Base-by-base conservation (phyloP, 92 coral and sea anemone genomes). In the Siderastrea siderea region DNA sequence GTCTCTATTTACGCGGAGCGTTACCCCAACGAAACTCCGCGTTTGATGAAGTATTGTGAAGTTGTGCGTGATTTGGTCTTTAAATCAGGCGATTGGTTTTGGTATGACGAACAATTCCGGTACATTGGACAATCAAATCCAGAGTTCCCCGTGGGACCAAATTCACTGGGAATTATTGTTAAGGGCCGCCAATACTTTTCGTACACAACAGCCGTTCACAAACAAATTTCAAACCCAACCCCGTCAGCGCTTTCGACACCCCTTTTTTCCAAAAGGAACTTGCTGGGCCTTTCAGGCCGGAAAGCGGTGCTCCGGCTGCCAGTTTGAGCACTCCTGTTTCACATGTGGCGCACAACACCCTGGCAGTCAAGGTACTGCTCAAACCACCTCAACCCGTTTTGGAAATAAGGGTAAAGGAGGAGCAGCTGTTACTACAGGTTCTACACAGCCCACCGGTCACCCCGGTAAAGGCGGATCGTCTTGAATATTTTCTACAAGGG, bases 131-230 rank as follows among this genome's bases (percentile, higher is more conserved):
- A 84, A 61, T 84, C 88, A 26, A 74, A 48, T 3, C 88, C 88
- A 1, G 88, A 84, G 2, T 38, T 84, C 60, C 45, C 88, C 88
- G 4, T 84, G 88, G 88, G 88, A 71, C 47, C 49, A 53, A 48
- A 52, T 84, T 57, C 88, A 84, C 17, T 84, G 88, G 88, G 88
- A 84, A 64, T 17, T 75, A 12, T 84, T 75, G 82, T 61, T 84
- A 16, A n/a, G 58, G 53, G 86, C 78, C n/a, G 59, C 77, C 0
- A 53, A 53, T 45, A 69, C 16, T 50, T 17, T 70, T 82, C 66
- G 79, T 14, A 43, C 4, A 38, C 74, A 45, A 9, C 73, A 64
- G 15, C 43, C 72, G 44, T 1, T 19, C 84, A 46, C 71, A 57
- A 71, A 65, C 43, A 80, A 80, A 52, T 70, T 68, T 64, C 75